Evolutionary conservation across 2,797 vertebrate species (phyloP), one percentile per base, ranked within the genome.

Genomic region (Acrossocheilus fasciatus): DNA sequence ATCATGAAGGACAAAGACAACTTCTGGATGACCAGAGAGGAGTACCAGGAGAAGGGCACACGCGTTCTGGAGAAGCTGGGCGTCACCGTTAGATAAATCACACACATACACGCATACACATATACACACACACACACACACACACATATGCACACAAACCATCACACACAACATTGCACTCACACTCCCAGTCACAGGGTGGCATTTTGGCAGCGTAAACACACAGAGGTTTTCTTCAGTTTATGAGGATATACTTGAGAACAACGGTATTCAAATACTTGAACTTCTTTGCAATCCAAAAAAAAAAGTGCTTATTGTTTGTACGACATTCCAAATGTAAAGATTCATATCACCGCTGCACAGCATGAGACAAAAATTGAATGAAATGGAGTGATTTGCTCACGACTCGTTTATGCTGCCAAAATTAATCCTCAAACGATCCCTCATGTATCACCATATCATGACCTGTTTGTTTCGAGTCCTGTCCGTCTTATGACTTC

Each of bases 1-100:
- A 99, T 99, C 96, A 99, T 99, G 98, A 99, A 99, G 94, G 98
- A 99, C 96, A 99, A 99, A 95, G 98, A 99, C 95, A 98, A 98
- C 97, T 99, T 99, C 95, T 99, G 98, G 98, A 96, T 99, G 96
- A 99, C 98, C 89, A 94, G 98, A 85, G 96, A 99, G 92, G 98
- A 99, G 91, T 99, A 99, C 94, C 95, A 99, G 91, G 98, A 99
- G 92, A 99, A 99, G 92, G 98, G 98, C 81, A 96, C 97, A 81
- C 97, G 97, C 1, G 98, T 99, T 91, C 96, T 99, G 93, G 98
- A 99, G 96, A 99, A 99, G 93, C 97, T 99, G 2, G 98, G 98
- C 50, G 98, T 99, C 95, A 99, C 98, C 91, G 98, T 99, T 94
- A 98, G 98, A 98, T 99, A 99, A 96, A 95, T 75, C 79, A 14